A percentile compares a stretch with the other conserved stretches of the same genome.
Conservation (phyloP, 2,113 vertebrate genomes). For the Onychorhynchus coronatus region DNA sequence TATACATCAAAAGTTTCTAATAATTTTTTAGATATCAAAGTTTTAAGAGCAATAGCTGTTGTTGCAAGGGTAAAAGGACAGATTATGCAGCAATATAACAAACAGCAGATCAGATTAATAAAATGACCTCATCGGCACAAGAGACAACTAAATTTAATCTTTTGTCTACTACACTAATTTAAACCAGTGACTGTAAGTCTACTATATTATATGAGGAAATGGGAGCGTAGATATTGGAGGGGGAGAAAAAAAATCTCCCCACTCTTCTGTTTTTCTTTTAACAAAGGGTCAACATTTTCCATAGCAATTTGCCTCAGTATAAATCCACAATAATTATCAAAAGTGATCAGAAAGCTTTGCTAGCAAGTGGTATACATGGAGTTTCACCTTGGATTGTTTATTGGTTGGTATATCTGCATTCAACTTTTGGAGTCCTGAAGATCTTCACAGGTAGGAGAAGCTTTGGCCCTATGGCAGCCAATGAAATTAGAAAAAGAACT, state of each 20-base stretch:
- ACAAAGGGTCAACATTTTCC: not conserved
- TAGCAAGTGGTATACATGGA: not conserved
- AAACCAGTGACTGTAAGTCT: not conserved
- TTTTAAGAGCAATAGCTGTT: not conserved
- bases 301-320: not conserved
- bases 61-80: not conserved
- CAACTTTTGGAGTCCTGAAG: not conserved
- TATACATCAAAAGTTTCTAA: not conserved
- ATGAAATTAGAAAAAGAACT: not conserved
- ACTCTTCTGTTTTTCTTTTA: not conserved
- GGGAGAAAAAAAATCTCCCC: fast-evolving
- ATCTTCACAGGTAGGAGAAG: not conserved
- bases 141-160: not conserved
- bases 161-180: not conserved
- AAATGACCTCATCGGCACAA: not conserved
- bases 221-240: not conserved
- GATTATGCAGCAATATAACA: not conserved
- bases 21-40: not conserved
- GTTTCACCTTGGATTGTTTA: not conserved
- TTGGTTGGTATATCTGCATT: not conserved
- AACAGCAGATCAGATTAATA: not conserved
- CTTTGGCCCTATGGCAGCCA: not conserved
- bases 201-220: not conserved
- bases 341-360: not conserved
- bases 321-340: not conserved